phyloP scores from a whole-genome alignment of 37 sponge, comb jelly and placozoan genomes.

The Chondrosia reniformis region DNA sequence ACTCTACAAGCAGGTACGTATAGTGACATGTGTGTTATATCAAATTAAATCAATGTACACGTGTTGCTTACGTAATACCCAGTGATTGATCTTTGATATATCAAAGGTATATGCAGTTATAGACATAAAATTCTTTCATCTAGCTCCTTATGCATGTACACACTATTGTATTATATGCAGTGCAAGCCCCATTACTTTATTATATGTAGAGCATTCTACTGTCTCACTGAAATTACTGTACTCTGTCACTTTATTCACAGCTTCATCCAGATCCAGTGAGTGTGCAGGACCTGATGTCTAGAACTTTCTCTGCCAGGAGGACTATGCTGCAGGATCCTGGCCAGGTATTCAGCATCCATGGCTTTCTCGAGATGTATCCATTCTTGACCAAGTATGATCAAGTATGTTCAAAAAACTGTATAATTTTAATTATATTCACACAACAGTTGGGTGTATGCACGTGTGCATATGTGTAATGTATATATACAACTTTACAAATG shows the following conservation, averaged over 20 bases:
- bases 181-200: no score
- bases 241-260: not conserved
- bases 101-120: no score
- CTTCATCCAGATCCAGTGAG: conserved; percentile 7
- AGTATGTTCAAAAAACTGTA: not conserved
- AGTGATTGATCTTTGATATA: no score
- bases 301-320: not conserved
- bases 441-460: no score
- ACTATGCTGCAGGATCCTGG: not conserved
- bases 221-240: not conserved
- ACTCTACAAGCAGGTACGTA: conserved; percentile 1
- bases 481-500: not conserved
- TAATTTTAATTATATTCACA: not conserved
- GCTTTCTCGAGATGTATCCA: not conserved
- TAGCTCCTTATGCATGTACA: no score
- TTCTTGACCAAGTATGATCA: not conserved
- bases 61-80: no score
- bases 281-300: not conserved
- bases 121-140: no score
- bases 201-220: no score
- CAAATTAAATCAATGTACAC: no score
- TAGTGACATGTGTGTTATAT: not conserved
- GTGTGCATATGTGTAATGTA: not conserved
- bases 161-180: no score
- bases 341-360: not conserved